A percentile compares a stretch with the other conserved stretches of the same genome.
phyloP scores from a whole-genome alignment of 2,888 invertebrate species.

The Lithophane semibrunnea region DNA sequence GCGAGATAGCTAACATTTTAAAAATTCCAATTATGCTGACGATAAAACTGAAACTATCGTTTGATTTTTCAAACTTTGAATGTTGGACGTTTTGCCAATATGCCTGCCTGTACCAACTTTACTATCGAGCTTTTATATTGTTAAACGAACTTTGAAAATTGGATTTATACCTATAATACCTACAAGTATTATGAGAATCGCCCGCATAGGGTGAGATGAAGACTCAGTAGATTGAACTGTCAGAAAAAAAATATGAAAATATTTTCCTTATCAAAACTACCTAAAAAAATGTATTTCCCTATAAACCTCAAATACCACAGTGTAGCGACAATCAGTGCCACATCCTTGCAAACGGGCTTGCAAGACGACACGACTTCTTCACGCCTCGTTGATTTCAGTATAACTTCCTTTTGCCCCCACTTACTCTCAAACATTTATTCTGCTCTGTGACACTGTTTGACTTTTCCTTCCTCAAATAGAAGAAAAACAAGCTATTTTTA shows the following conservation, averaged over 20 bases:
- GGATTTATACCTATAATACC: too few species aligned
- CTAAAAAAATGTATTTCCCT: background rate
- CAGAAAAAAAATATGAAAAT: background rate
- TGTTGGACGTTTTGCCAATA: slow-evolving; percentile 27
- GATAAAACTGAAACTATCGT: slow-evolving; percentile 28
- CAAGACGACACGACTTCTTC: slow-evolving; percentile 57
- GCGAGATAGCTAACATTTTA: background rate
- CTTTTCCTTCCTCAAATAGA: slow-evolving; percentile 38
- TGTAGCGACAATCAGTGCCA: slow-evolving; percentile 20
- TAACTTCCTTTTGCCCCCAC: slow-evolving; percentile 51
- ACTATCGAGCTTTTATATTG: background rate
- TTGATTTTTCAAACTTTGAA: slow-evolving; percentile 25
- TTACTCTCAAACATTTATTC: slow-evolving; percentile 52
- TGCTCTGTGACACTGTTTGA: slow-evolving; percentile 51
- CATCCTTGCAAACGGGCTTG: slow-evolving; percentile 44
- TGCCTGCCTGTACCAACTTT: background rate
- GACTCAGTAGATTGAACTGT: background rate
- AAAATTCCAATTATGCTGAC: slow-evolving; percentile 11
- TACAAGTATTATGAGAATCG: background rate
- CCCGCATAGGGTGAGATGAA: background rate
- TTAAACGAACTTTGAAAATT: background rate
- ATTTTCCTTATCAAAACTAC: background rate
- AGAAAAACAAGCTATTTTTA: slow-evolving; percentile 11
- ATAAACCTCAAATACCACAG: background rate
- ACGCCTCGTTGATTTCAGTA: slow-evolving; percentile 60